phyloP scores from a whole-genome alignment of 2,113 vertebrate genomes.

The Patagioenas fasciata region DNA sequence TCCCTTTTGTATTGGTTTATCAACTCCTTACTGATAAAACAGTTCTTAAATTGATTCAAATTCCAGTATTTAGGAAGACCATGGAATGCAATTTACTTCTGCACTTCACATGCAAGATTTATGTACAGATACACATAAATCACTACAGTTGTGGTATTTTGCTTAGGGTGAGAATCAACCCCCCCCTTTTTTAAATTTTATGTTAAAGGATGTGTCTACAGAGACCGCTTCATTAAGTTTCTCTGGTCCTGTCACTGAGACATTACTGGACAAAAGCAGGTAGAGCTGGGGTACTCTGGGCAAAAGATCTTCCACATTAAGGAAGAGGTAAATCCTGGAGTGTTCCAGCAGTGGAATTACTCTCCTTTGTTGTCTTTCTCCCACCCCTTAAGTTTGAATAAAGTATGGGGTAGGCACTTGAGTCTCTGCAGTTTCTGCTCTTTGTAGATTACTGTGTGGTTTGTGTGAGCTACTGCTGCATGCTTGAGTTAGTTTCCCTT shows the following conservation, averaged over 20 bases:
- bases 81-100: not conserved
- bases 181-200: not conserved
- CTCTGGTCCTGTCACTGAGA: not conserved
- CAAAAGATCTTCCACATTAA: not conserved
- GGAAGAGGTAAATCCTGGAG: not conserved
- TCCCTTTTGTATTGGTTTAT: slow-evolving; percentile 21
- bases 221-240: not conserved
- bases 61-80: not conserved
- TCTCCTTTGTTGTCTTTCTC: no score
- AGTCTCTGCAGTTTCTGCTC: slow-evolving; percentile 40
- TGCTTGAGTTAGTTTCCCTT: slow-evolving; percentile 61
- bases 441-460: not conserved
- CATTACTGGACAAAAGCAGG: not conserved
- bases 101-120: slow-evolving; percentile 7
- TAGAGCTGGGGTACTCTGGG: slow-evolving; percentile 10
- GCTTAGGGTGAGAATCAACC: not conserved
- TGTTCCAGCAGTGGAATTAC: not conserved
- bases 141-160: not conserved
- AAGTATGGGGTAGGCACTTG: not conserved
- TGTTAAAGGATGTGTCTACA: not conserved
- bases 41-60: not conserved
- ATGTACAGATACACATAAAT: slow-evolving; percentile 47
- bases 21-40: not conserved
- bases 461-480: slow-evolving; percentile 58
- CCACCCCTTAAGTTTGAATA: not conserved